Evolutionary conservation across 2,888 invertebrate genomes (phyloP).

Genomic region (Heliconius hortense): DNA sequence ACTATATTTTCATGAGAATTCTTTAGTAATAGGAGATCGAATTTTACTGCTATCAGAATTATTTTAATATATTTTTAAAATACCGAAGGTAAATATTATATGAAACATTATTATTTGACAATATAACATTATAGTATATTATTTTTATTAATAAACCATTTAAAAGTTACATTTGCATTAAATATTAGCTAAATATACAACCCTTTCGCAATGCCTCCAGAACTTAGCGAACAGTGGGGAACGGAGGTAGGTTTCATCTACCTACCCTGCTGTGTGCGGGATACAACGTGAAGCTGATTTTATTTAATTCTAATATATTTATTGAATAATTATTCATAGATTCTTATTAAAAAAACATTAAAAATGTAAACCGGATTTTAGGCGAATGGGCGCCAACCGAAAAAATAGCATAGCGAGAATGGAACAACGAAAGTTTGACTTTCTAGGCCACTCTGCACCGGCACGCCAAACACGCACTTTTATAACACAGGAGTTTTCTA

Average conservation of each 20-base stretch:
- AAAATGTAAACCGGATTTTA: conserved; percentile 71
- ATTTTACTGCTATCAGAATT: too few relatives aligned
- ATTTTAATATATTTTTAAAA: too few relatives aligned
- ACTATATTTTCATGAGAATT: not conserved
- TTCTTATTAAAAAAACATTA: conserved; percentile 32
- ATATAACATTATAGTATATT: not conserved
- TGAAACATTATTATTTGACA: not conserved
- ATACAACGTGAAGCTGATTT: too few relatives aligned
- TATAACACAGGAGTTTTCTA: conserved; percentile 67
- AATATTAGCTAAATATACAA: not conserved
- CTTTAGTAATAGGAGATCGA: not conserved
- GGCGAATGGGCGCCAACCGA: conserved; percentile 50
- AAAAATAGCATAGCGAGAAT: conserved; percentile 49
- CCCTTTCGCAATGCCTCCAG: not conserved
- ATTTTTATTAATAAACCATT: not conserved
- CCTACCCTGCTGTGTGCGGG: too few relatives aligned
- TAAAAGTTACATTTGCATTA: not conserved
- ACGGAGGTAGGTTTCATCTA: too few relatives aligned
- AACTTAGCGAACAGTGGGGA: too few relatives aligned
- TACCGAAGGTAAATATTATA: too few relatives aligned
- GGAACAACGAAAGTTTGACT: conserved; percentile 71
- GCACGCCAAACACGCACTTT: conserved; percentile 73
- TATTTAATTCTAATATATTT: not conserved
- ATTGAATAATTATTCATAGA: not conserved
- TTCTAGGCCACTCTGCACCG: conserved; percentile 72